phyloP scores from a whole-genome alignment of 2,888 invertebrate species.

The Leptura quadrifasciata region DNA sequence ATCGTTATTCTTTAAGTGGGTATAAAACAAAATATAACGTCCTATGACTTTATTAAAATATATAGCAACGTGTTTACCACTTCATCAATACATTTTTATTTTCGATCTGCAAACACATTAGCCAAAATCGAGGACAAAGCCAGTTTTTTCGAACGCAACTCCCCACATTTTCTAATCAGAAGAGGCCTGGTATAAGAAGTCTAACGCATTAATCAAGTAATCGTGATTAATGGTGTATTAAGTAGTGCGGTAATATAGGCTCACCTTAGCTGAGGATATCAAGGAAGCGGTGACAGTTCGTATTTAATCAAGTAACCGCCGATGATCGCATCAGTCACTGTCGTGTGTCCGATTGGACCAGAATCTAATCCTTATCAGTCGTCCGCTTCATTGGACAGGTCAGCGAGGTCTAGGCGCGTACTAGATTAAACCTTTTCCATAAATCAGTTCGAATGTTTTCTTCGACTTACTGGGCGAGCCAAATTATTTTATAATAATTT shows the following conservation, averaged over 20 bases:
- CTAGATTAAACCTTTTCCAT: conserved; percentile 70
- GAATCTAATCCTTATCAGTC: conserved; percentile 72
- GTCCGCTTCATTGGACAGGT: conserved; percentile 72
- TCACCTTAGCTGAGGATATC: conserved; percentile 56
- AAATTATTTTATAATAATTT: conserved; percentile 6
- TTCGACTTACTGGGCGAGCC: background rate
- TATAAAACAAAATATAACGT: too few species aligned
- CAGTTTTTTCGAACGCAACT: conserved; percentile 45
- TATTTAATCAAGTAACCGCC: conserved; percentile 71
- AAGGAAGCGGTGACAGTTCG: conserved; percentile 67
- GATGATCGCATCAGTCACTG: conserved; percentile 73
- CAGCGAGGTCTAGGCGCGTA: conserved; percentile 67
- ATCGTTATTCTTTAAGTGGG: too few species aligned
- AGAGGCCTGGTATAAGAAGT: conserved; percentile 47
- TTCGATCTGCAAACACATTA: conserved; percentile 12
- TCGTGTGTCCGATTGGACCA: conserved; percentile 68
- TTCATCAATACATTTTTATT: background rate
- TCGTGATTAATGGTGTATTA: conserved; percentile 71
- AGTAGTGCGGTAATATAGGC: conserved; percentile 65
- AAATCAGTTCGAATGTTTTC: conserved; percentile 63
- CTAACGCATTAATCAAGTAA: conserved; percentile 67
- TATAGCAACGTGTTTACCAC: background rate
- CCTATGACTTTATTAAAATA: too few species aligned
- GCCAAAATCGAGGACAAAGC: conserved; percentile 43
- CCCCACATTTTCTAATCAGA: conserved; percentile 44